Evolutionary conservation across 2,113 vertebrate species (phyloP).

Genomic region (Indri indri): DNA sequence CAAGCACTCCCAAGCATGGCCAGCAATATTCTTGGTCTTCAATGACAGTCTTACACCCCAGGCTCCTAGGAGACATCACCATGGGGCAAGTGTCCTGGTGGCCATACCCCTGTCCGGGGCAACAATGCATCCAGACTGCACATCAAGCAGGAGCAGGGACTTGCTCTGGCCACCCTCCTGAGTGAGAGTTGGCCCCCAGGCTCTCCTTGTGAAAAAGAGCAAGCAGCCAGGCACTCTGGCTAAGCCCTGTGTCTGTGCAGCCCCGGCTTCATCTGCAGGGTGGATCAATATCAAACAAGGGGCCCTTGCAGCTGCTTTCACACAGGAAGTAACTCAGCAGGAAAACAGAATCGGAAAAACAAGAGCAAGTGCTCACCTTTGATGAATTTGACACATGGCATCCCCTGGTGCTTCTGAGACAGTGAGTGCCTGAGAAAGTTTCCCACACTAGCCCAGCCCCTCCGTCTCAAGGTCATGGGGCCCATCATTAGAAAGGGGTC

Average conservation of each 20-base stretch:
- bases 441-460: background rate
- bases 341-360: slow-evolving; percentile 41
- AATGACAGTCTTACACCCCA: background rate
- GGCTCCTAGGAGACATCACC: background rate
- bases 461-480: background rate
- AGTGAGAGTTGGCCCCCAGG: background rate
- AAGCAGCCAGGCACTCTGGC: background rate
- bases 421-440: background rate
- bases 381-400: background rate
- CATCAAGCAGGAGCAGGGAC: background rate
- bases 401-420: background rate
- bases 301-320: background rate
- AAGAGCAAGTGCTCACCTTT: background rate
- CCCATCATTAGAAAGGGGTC: background rate
- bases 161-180: background rate
- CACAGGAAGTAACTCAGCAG: background rate
- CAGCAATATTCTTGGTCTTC: background rate
- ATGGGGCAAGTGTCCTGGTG: background rate
- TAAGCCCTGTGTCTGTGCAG: background rate
- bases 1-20: background rate
- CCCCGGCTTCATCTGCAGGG: background rate
- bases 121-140: background rate
- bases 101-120: no score
- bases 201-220: background rate
- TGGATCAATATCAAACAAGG: background rate